Base-by-base conservation (phyloP, 1,140 invertebrate species). In the Drosophila lowei region DNA sequence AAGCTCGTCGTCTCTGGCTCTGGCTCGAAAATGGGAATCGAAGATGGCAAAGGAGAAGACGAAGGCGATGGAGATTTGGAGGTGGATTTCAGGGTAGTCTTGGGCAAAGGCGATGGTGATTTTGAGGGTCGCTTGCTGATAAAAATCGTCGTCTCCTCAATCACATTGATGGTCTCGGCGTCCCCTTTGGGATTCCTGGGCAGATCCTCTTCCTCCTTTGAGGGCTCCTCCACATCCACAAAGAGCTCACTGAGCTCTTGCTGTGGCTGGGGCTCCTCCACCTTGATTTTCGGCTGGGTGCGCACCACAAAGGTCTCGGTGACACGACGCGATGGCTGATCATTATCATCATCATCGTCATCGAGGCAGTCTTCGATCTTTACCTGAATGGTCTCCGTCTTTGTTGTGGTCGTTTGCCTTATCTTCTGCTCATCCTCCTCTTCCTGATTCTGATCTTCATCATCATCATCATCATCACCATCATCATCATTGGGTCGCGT, bases 291-390 rank as follows among this genome's bases (percentile, higher is more conserved):
- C 0, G 81, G 83, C 53, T 88, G 60, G 0, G 68, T 67, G 16
- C 70, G 73, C 1, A 78, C 53, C 1, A 88, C 65, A 72, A 58
- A 77, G 5, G 77, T 85, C 23, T 86, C 74, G 0, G 74, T 88
- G 5, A 85, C 61, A 0, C 52, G 67, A 9, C 48, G 63, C 0
- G 73, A 61, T 6, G 34, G 11, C 34, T 38, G 34, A 38, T 38
- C 34, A 13, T 50, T 49, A 28, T 84, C 60, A 58, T 90, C 79
- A 13, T 90, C 89, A 52, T 89, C 80, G 34, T 89, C 85, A 50
- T 91, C 79, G 1, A 71, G 83, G 18, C 90, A 91, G 57, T 91
- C 90, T 47, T 90, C 90, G 44, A 91, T 89, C 50, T 77, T 88
- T 3, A 91, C 90, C 43, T 90, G 58, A 6, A 90, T 88, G 1